Base-by-base conservation (phyloP, 2,888 invertebrate species). In the Caradrina kadenii region DNA sequence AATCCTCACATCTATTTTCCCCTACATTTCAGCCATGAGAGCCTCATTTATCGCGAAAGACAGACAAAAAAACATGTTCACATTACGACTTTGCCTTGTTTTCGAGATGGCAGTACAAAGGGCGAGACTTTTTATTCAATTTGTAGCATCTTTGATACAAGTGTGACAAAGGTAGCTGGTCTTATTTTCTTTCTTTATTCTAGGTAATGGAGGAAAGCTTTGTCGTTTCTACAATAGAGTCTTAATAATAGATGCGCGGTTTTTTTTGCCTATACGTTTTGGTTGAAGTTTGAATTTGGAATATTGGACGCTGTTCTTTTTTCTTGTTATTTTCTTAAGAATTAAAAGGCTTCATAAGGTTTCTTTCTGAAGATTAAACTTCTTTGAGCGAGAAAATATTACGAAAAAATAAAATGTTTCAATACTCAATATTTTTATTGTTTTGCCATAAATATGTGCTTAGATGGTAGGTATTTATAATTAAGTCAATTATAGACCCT, bases 71-170 rank as follows among this genome's bases (percentile, higher is more conserved):
- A 65, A 64, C 22, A 62, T 63, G 69, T 65, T 73, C 63, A 72
- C 63, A 73, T 77, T 76, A 70, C 66, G 52, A 50, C 52, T 49
- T 60, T 19, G 71, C 42, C 64, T 82, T 80, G 69, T 78, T 79
- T 79, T 75, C 59, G 21, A 60, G 79, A 80, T 73, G 69, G 52
- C 50, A 68, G 66, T 72, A 74, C 82, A 83, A 81, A 82, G 81
- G 31, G 31, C 58, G 49, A 59, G 52, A 59, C 53, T 61, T 82
- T 81, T 84, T 74, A 84, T 83, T 82, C 80, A 82, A 84, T 84
- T 84, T 83, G 71, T 63, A 49, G 31, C 68, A 76, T 80, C 80
- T 84, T 84, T 83, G 79, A 74, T 39, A 74, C 60, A 68, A 73
- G 71, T 73, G 66, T 73, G 67, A 72, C 67, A 74, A 80, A 79